Evolutionary conservation across 2,113 vertebrate genomes (phyloP).

Genomic region (Hymenochirus boettgeri): DNA sequence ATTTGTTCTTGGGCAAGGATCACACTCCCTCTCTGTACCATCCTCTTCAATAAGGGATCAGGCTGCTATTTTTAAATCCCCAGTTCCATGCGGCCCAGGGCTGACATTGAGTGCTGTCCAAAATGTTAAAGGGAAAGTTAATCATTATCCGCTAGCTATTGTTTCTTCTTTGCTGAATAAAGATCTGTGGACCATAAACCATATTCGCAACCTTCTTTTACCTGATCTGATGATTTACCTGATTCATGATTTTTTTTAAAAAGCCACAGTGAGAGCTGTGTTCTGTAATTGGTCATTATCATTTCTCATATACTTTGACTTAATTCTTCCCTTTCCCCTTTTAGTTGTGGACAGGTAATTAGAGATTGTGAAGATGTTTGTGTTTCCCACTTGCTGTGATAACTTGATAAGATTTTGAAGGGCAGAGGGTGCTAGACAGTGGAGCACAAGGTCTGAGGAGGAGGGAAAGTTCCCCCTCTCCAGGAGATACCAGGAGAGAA

Average conservation of each 20-base stretch:
- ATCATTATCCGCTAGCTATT: too few species aligned
- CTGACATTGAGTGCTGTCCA: too few species aligned
- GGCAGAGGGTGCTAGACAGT: conserved; percentile 10
- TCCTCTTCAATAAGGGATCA: background rate
- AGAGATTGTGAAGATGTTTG: conserved; percentile 25
- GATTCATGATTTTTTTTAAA: too few species aligned
- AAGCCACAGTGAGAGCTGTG: too few species aligned
- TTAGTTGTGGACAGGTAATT: conserved; percentile 25
- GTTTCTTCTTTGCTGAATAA: too few species aligned
- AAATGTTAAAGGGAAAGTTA: too few species aligned
- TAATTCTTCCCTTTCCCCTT: conserved; percentile 18
- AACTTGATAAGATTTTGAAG: conserved; percentile 26
- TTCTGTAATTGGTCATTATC: too few species aligned
- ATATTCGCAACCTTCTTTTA: too few species aligned
- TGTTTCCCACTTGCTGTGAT: background rate
- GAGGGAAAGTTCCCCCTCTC: background rate
- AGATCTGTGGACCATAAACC: too few species aligned
- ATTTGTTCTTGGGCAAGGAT: background rate
- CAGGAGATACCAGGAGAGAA: background rate
- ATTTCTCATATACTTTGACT: background rate
- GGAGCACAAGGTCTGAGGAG: conserved; percentile 14
- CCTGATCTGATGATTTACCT: too few species aligned
- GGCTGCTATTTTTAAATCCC: too few species aligned
- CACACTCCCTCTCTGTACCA: background rate
- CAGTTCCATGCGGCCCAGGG: too few species aligned